Evolutionary conservation across 30 jellyfish, hydroid and myxozoan species (phyloP), one percentile per base, ranked within the genome.

Genomic region (Rhopilema esculentum): DNA sequence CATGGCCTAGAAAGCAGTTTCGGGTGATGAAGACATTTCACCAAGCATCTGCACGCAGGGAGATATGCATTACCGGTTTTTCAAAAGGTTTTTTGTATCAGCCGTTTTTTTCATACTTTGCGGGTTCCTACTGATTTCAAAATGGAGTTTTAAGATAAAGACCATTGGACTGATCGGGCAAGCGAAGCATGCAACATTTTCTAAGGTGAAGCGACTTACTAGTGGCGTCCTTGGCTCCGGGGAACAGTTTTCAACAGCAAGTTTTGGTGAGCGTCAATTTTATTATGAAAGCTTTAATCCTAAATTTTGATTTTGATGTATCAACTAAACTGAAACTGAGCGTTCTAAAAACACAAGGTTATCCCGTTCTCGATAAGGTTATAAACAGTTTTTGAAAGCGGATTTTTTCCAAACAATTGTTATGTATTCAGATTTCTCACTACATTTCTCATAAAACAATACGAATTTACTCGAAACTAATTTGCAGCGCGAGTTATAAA

Each of bases 51-150:
- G 65, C 12, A 70, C 40, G 81, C 26, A 67, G 8, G 77, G 88
- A 18, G 79, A 63, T 25, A 85, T 85, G 94, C 94, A 75, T 69
- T 85, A 69, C 79, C 88, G 94, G 49, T 85, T 85, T 75, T 49
- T 85, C 33, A 85, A 85, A 66, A 85, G 94, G 64, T 85, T 75
- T 27, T 49, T 68, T 18, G 80, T 79, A 22, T 85, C 88, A n/a
- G 74, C 86, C 20, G 30, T 85, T 8, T 23, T 85, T n/a, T 30
- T 85, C 52, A 33, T 69, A 50, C 72, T 85, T 75, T 76, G 81
- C 27, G 88, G 94, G 19, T 48, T 74, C 20, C 48, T 78, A 76
- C 27, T 85, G 69, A 21, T 85, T 16, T 85, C 94, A 22, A 85
- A 49, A 62, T 85, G 90, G 90, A 31, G 70, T 16, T n/a, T 31